Base-by-base conservation (phyloP, 2,888 invertebrate species). In the Drosophila falleni region DNA sequence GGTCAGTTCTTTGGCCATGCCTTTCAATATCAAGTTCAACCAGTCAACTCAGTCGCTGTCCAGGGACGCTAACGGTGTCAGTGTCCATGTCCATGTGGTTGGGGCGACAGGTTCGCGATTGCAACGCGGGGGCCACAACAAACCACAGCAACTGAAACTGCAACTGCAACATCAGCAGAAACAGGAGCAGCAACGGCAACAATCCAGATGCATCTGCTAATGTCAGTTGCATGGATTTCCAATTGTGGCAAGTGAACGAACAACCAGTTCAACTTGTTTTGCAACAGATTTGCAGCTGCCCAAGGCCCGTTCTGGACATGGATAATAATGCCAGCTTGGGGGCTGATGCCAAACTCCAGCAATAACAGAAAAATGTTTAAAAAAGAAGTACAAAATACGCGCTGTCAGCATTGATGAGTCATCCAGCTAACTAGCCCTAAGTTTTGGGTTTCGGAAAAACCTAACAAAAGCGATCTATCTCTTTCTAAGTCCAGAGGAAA, bases 21-120 rank as follows among this genome's bases (percentile, higher is more conserved):
- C 71, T 72, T 86, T 89, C 89, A 89, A 89, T 91, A 91, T 89
- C 90, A 90, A 90, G 90, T 90, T 91, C 90, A 89, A 90, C 90
- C 83, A 90, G 90, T 90, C 80, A 68, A 74, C 6, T 29, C 29
- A 29, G 29, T 23, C 29, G 2, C 6, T 4, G 29, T 29, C 19
- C 26, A 54, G 71, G 58, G 66, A 72, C 79, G 71, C 72, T 83
- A 83, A 87, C 87, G 89, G 87, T 89, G 65, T 66, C 65, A 44
- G 68, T 61, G 62, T 58, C 55, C 64, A 68, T 61, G 62, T 58
- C 55, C 64, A 68, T 49, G 51, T 51, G 47, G 56, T 23, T 39
- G 59, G 4, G 39, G 64, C 83, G 72, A 78, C 81, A 80, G 86
- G 86, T 86, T 81, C 69, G 70, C 60, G 53, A 19, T 15, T 50